Conservation (phyloP, 2,113 vertebrate species). For the Strigops habroptila region DNA sequence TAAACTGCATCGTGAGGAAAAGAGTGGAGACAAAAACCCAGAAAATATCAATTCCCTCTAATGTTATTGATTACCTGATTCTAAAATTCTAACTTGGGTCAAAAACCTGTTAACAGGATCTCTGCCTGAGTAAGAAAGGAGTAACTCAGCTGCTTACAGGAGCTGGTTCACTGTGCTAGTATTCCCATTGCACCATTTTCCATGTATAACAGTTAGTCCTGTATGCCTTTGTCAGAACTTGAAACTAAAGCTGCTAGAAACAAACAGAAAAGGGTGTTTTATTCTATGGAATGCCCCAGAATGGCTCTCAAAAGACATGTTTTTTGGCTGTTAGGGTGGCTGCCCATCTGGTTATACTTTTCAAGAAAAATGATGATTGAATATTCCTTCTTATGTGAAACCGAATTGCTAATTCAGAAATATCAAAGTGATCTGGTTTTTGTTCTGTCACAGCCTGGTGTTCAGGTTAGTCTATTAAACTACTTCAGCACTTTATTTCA, state of each 20-base stretch:
- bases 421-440: slow-evolving; percentile 67
- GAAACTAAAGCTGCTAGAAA: slow-evolving; percentile 48
- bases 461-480: slow-evolving; percentile 62
- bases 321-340: slow-evolving; percentile 51
- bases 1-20: background rate
- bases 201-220: background rate
- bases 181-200: slow-evolving; percentile 23
- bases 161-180: background rate
- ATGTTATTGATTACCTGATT: background rate
- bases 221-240: slow-evolving; percentile 19
- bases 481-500: slow-evolving; percentile 51
- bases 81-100: background rate
- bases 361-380: slow-evolving; percentile 58
- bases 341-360: slow-evolving; percentile 69
- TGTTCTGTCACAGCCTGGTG: slow-evolving; percentile 63
- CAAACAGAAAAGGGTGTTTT: slow-evolving; percentile 35
- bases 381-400: slow-evolving; percentile 61
- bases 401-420: slow-evolving; percentile 67
- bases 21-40: background rate
- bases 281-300: slow-evolving; percentile 37
- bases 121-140: background rate
- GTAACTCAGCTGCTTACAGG: slow-evolving; percentile 28
- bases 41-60: background rate
- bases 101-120: background rate
- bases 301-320: slow-evolving; percentile 45